A percentile compares a stretch with the other conserved stretches of the same genome.
phyloP scores from a whole-genome alignment of 2,113 vertebrate species.

The Coregonus clupeaformis region DNA sequence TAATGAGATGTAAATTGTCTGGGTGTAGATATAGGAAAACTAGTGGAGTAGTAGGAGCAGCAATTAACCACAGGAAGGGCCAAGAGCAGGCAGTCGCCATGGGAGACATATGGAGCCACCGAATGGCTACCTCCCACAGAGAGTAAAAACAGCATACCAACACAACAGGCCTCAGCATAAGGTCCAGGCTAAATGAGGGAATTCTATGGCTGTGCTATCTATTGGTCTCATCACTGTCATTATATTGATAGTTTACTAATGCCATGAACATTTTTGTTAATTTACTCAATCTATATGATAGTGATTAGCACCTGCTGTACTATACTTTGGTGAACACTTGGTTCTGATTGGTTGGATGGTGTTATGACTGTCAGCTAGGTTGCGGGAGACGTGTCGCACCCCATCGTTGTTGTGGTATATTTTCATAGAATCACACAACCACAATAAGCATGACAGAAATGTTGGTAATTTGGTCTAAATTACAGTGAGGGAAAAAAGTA shows the following conservation, averaged over 20 bases:
- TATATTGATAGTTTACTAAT: too few relatives aligned
- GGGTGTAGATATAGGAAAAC: conserved; percentile 52
- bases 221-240: not conserved
- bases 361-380: too few relatives aligned
- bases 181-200: not conserved
- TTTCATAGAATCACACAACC: too few relatives aligned
- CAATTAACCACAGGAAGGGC: conserved; percentile 60
- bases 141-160: conserved; percentile 41
- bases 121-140: conserved; percentile 35
- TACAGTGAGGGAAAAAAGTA: too few relatives aligned
- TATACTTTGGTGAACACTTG: too few relatives aligned
- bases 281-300: too few relatives aligned
- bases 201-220: not conserved
- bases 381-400: too few relatives aligned
- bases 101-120: conserved; percentile 4
- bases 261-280: too few relatives aligned
- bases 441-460: too few relatives aligned
- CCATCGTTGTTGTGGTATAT: too few relatives aligned
- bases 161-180: conserved; percentile 12
- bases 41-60: conserved; percentile 58
- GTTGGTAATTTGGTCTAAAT: not conserved
- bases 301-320: too few relatives aligned
- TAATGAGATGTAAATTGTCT: conserved; percentile 75
- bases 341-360: too few relatives aligned
- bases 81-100: conserved; percentile 47